A percentile compares a stretch with the other conserved stretches of the same genome.
Evolutionary conservation across 2,113 vertebrate genomes (phyloP).

Genomic region (Siniperca chuatsi): DNA sequence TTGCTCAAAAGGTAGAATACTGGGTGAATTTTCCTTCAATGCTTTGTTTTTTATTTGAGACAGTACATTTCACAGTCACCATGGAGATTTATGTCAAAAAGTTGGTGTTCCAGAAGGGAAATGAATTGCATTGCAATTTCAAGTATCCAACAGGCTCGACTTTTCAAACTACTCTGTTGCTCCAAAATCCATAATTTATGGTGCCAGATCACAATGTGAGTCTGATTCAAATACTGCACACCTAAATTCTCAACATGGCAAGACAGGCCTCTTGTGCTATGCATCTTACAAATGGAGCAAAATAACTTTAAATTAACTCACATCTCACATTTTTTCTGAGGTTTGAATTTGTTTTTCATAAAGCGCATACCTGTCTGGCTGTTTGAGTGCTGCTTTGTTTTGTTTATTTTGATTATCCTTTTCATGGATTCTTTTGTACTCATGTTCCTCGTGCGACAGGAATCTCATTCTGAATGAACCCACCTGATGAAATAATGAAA

Average conservation of each 20-base stretch:
- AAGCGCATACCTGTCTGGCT: constrained; percentile 18
- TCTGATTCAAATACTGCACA: constrained; percentile 13
- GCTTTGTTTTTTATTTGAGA: constrained; percentile 6
- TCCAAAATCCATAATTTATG: constrained; percentile 42
- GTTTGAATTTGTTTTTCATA: constrained; percentile 10
- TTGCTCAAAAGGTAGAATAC: background rate
- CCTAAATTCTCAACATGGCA: background rate
- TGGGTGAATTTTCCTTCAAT: background rate
- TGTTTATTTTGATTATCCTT: constrained; percentile 38
- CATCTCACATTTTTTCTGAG: constrained; percentile 1
- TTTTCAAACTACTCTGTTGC: constrained; percentile 20
- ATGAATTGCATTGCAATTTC: constrained; percentile 36
- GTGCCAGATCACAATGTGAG: constrained; percentile 16
- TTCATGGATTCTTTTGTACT: constrained; percentile 30
- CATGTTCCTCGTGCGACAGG: background rate
- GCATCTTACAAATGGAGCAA: background rate
- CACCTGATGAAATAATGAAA: constrained; percentile 29
- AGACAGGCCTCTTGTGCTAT: background rate
- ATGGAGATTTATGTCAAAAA: constrained; percentile 44
- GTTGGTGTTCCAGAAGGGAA: constrained; percentile 25
- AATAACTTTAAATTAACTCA: constrained; percentile 2
- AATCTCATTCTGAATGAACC: constrained; percentile 17
- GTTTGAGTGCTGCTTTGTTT: constrained; percentile 22
- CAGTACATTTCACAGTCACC: constrained; percentile 32
- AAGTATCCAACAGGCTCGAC: constrained; percentile 13